These are phyloP conservation scores for Channa argus DNA, from an alignment of 2,113 vertebrate species.

Conservation along the genomic window DNA sequence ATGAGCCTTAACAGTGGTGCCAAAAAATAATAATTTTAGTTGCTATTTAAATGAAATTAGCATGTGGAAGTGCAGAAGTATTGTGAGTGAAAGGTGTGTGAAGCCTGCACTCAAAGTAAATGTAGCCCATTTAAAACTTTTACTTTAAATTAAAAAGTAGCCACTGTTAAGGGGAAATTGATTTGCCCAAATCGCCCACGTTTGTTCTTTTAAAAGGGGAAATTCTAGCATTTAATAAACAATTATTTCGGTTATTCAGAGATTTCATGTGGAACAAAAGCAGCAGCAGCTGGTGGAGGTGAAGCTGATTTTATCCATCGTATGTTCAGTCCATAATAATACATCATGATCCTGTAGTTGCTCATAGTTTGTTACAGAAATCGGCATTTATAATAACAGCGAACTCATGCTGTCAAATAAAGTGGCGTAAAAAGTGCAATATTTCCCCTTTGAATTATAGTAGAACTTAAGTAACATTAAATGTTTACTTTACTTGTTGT, in stretches of 20 bases:
- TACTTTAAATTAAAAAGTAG: neutral
- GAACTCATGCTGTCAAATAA: too few species aligned
- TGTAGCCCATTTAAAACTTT: neutral
- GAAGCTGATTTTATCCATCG: conserved; percentile 10
- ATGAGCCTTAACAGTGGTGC: neutral
- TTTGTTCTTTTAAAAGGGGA: too few species aligned
- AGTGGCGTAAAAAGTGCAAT: too few species aligned
- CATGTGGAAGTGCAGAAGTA: neutral
- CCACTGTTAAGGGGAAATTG: neutral
- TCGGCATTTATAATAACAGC: too few species aligned
- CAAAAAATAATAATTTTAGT: neutral
- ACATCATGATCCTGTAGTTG: too few species aligned
- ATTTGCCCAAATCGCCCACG: neutral
- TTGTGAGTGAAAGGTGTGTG: too few species aligned
- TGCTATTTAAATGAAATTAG: neutral
- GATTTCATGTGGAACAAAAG: too few species aligned
- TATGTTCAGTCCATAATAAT: neutral
- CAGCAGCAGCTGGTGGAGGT: neutral
- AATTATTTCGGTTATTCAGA: neutral
- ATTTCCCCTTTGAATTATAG: too few species aligned
- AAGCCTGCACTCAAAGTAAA: neutral
- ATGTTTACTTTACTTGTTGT: too few species aligned
- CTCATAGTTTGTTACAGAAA: too few species aligned
- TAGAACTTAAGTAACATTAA: too few species aligned
- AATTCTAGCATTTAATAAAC: too few species aligned